Evolutionary conservation across 2,888 invertebrate genomes (phyloP), one percentile per base, ranked within the genome.

Genomic region (Apamea crenata): DNA sequence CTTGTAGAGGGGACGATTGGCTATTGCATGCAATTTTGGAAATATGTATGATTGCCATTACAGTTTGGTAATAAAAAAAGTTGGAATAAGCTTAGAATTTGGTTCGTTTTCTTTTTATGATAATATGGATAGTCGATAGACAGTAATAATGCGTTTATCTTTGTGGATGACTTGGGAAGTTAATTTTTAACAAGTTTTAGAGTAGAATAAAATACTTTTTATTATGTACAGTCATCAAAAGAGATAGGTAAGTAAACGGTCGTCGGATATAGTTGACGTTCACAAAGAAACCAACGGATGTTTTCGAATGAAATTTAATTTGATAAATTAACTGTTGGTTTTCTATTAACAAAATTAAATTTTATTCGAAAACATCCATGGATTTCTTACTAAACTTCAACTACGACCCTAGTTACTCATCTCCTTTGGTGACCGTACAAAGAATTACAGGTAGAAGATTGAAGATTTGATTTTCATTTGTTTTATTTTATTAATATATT

Each of bases 1-100:
- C 91, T 88, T 86, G 69, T 73, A 71, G 32, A 83, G 83, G 91
- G 92, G 88, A 89, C 85, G 89, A 91, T 91, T 90, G 90, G 92
- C 88, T 87, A 89, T 83, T 85, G 80, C 76, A 77, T 81, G 80
- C 83, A 83, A 87, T 87, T 89, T 88, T 82, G 74, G 77, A 77
- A 83, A 85, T 88, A 82, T 84, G 74, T 87, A 68, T 74, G 61
- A 63, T 69, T 75, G 72, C 61, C 32, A 66, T 77, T 70, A 83
- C 63, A 18, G 76, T 76, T 84, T 7, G n/a, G 53, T 69, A 7
- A 36, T 66, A 40, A 72, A 74, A 74, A 59, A 70, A 56, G 5
- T 61, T 69, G 14, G 25, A 81, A 83, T 65, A 63, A 56, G 1
- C 10, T 83, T 78, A 1, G 56, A 83, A 44, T 72, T 65, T 14